Base-by-base conservation (phyloP, 30 jellyfish, hydroid and myxozoan genomes). In the Aurelia sp. region DNA sequence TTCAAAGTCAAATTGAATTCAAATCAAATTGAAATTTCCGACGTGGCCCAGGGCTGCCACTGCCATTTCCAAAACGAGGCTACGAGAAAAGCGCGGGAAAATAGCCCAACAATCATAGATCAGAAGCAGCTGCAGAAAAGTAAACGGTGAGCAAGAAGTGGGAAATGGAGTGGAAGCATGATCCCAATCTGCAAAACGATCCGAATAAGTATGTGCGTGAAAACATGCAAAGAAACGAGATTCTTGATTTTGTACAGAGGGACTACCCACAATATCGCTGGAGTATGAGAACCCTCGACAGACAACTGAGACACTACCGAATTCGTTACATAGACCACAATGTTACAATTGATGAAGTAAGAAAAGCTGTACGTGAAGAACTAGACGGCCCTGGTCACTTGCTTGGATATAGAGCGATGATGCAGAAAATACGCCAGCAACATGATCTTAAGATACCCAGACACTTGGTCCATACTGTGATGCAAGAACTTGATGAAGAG, bases 371-470 rank as follows among this genome's bases (percentile, higher is more conserved):
- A 16, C 48, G 69, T 50, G 50, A 69, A 69, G 85, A 81, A 35
- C 52, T 30, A 22, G 67, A 40, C 3, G 91, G 91, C 21, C 84
- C 85, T 20, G 91, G 85, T 13, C 61, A 59, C 27, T 35, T 81
- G 48, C 84, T 81, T 71, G 91, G 91, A 10, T 64, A 64, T 57
- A 35, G 85, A 31, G 78, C 79, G 16, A 68, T 81, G 91, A 57
- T 41, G 18, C 27, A 81, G 11, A 67, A 73, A 21, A 22, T 67
- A 11, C 76, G 78, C 78, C 78, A 81, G 60, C 74, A 81, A 21
- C 60, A 68, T 40, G 23, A 59, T 12, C 58, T 81, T 15, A 31
- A 55, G 47, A 66, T 81, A 12, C 91, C 91, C 16, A 30, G 79
- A 53, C 50, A 19, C 30, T 61, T 59, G 47, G 85, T 81, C 20